Base-by-base conservation (phyloP, 2,113 vertebrate genomes). In the Psittacula cyanocephala region DNA sequence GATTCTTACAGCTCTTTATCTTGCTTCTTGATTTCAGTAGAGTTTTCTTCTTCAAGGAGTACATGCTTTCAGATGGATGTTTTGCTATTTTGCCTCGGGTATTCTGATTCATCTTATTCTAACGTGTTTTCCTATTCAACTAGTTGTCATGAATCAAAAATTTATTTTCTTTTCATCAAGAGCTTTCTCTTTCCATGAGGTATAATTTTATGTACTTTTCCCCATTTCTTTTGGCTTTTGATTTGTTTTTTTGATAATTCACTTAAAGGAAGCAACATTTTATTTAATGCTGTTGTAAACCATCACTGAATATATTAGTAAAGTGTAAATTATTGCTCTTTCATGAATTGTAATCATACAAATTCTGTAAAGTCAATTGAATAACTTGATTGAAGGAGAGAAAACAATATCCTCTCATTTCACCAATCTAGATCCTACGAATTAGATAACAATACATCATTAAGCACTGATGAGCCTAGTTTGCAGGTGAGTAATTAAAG, bases 61-160 rank as follows among this genome's bases (percentile, higher is more conserved):
- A 88, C 87, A 46, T 91, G 81, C 64, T 96, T 97, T 96, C 89
- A 89, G 76, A 75, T 87, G 89, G 76, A 86, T 77, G 13, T 68
- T 96, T 93, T 95, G 91, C 88, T 96, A 57, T 96, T 97, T 89
- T 97, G 94, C 95, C 97, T 97, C 68, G 89, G 95, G 95, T 97
- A 96, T 95, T 97, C 70, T 67, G 81, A 97, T 98, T 98, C 92
- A 98, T 98, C 96, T 97, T 93, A 70, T 81, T 97, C 85, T 96
- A 94, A 81, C 92, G 79, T 63, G 92, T 81, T 93, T 97, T 96
- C 94, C 97, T 97, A 83, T 96, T 97, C 92, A 96, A 80, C 76
- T 49, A 88, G 82, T 78, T 90, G 88, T 93, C 96, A 95, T 69
- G 94, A 97, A 92, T 93, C 46, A 23, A 71, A 89, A 76, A 91